These are phyloP conservation scores for Gymnothorax javanicus DNA, from an alignment of 2,797 vertebrate genomes.

Conservation along the genomic window DNA sequence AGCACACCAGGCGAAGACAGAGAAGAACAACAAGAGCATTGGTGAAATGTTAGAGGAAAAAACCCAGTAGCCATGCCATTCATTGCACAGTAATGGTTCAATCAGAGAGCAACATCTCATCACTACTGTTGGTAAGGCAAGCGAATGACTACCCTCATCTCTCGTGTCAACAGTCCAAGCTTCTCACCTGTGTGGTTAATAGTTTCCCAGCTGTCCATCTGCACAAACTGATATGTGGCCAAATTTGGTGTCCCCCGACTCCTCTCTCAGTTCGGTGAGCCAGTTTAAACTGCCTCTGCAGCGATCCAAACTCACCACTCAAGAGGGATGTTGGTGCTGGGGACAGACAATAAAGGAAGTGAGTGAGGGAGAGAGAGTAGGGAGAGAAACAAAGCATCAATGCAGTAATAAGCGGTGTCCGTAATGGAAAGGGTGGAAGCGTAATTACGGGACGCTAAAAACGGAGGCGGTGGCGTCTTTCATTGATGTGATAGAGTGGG, in stretches of 20 bases:
- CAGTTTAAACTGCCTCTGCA: neutral
- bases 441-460: neutral
- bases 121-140: neutral
- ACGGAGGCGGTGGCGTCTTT: neutral
- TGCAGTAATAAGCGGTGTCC: neutral
- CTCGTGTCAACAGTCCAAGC: neutral
- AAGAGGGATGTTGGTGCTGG: slow-evolving; percentile 1
- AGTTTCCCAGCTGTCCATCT: neutral
- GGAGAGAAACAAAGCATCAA: slow-evolving; percentile 31
- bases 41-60: neutral
- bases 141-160: too few relatives aligned
- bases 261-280: neutral
- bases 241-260: neutral
- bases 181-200: neutral
- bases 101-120: neutral
- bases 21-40: neutral
- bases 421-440: neutral
- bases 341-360: neutral
- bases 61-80: neutral
- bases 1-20: neutral
- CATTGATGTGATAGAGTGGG: neutral
- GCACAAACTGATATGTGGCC: neutral
- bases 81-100: neutral
- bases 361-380: slow-evolving; percentile 1
- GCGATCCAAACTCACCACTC: neutral